Percentiles rank a stretch among this genome's conserved stretches.
Conservation (phyloP, 2,113 vertebrate species). For the Xyliphius kryptos region DNA sequence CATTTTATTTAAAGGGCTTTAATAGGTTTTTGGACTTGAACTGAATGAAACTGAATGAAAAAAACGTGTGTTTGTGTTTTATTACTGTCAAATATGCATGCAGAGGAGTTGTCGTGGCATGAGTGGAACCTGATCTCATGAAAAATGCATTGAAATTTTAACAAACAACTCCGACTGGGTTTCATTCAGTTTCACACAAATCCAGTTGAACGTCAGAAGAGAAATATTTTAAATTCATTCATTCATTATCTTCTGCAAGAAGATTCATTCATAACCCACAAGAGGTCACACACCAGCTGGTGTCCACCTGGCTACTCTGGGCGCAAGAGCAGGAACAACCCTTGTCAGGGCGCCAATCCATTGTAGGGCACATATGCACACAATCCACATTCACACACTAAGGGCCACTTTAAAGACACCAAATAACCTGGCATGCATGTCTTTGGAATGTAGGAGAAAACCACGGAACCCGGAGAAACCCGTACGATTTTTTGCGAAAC, state of each 20-base stretch:
- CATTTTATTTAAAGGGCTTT: slow-evolving; percentile 9
- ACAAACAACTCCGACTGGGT: not conserved
- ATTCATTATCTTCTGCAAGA: no score
- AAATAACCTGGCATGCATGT: no score
- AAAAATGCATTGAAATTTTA: slow-evolving; percentile 6
- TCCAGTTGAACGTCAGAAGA: not conserved
- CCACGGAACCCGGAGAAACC: no score
- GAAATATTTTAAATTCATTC: not conserved
- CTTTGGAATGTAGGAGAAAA: no score
- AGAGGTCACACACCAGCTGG: no score
- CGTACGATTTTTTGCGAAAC: not conserved
- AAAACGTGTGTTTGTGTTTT: not conserved
- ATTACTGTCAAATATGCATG: not conserved
- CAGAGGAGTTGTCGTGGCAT: slow-evolving; percentile 3
- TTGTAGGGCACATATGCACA: no score
- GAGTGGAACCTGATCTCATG: slow-evolving; percentile 1
- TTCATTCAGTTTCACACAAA: not conserved
- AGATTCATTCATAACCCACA: not conserved
- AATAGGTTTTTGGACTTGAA: not conserved
- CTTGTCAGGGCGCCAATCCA: no score
- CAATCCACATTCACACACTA: not conserved
- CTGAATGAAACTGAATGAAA: not conserved
- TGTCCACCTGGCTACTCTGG: no score
- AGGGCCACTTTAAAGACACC: no score
- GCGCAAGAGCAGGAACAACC: no score